Evolutionary conservation across 2,888 invertebrate species (phyloP).

Genomic region (Xylophagus ater): DNA sequence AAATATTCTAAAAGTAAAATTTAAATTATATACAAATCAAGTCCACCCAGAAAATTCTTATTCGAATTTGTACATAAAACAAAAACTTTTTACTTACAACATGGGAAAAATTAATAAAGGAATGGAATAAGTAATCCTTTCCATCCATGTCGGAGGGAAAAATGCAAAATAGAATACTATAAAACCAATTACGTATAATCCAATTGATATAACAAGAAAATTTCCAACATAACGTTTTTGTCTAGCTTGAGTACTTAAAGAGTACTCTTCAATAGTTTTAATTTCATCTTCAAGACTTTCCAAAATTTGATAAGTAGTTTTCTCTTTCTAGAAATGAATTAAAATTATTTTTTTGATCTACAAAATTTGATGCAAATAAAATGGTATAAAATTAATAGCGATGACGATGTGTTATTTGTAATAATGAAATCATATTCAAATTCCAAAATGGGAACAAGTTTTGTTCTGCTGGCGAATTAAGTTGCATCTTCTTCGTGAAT

Average conservation of each 20-base stretch:
- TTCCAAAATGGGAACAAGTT: no score
- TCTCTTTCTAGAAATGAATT: conserved; percentile 42
- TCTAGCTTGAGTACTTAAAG: conserved; percentile 64
- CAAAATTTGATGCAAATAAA: no score
- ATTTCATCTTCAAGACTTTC: conserved; percentile 72
- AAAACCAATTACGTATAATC: conserved; percentile 58
- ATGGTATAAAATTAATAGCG: no score
- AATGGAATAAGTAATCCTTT: conserved; percentile 62
- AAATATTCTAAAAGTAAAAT: conserved; percentile 52
- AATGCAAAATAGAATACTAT: conserved; percentile 69
- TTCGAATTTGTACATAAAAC: neutral
- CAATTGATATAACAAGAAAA: conserved; percentile 58
- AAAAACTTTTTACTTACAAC: conserved; percentile 73
- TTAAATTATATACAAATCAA: conserved; percentile 10
- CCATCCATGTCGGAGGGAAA: conserved; percentile 61
- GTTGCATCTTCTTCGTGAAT: no score
- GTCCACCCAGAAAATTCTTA: neutral
- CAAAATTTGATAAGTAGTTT: conserved; percentile 43
- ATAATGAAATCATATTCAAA: no score
- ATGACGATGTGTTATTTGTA: no score
- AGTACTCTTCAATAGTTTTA: conserved; percentile 66
- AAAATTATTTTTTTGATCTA: no score
- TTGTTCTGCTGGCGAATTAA: no score
- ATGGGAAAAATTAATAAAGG: conserved; percentile 72
- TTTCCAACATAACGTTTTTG: conserved; percentile 74